Conservation (phyloP, 2,888 invertebrate genomes). For the Hirtodrosophila duncani region DNA sequence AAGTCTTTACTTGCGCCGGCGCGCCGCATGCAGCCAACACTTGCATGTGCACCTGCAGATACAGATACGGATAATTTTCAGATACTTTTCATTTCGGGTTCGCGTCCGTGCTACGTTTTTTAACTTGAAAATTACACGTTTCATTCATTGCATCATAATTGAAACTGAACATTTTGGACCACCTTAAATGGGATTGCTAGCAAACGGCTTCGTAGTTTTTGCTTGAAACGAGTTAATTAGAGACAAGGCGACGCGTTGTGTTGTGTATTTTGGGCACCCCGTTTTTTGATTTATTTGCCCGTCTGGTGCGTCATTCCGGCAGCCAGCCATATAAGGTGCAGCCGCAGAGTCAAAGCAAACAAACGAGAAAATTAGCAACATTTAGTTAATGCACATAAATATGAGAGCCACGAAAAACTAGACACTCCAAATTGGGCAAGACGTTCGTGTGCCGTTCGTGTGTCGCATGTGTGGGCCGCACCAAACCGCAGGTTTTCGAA, state of each 20-base stretch:
- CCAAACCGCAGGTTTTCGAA: constrained; percentile 48
- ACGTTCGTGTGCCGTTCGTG: constrained; percentile 60
- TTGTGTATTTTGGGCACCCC: constrained; percentile 41
- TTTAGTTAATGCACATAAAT: constrained; percentile 69
- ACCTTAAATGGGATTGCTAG: constrained; percentile 46
- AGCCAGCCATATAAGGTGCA: constrained; percentile 51
- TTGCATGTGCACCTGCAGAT: constrained; percentile 12
- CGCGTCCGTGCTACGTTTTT: constrained; percentile 1
- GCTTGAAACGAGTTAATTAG: constrained; percentile 59
- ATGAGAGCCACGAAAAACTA: constrained; percentile 24
- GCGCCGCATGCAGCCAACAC: constrained; percentile 32
- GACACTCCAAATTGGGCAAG: constrained; percentile 57
- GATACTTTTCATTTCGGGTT: background rate
- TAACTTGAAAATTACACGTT: constrained; percentile 27
- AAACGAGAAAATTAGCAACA: constrained; percentile 63
- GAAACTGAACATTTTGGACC: constrained; percentile 28
- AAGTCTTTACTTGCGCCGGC: constrained; percentile 46
- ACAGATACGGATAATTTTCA: too few species aligned
- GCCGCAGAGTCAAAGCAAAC: constrained; percentile 10
- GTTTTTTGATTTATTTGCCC: constrained; percentile 20
- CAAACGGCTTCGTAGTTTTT: constrained; percentile 8
- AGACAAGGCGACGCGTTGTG: constrained; percentile 10
- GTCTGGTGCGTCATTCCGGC: constrained; percentile 18
- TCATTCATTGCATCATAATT: constrained; percentile 57
- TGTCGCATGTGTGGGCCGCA: constrained; percentile 26